Evolutionary conservation across 1,140 invertebrate genomes (phyloP).

Genomic region (Pissodes strobi): DNA sequence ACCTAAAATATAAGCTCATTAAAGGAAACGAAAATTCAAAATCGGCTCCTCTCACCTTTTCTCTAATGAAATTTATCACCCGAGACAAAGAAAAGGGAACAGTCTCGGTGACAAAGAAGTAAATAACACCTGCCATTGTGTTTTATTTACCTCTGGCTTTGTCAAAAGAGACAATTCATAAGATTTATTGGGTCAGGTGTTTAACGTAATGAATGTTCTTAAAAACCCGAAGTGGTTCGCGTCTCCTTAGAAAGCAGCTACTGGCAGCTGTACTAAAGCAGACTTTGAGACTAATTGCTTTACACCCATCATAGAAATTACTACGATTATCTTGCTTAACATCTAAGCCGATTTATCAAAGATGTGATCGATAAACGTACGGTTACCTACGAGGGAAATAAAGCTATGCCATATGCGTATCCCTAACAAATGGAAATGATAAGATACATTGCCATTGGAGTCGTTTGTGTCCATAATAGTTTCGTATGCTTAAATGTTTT

Average conservation of each 20-base stretch:
- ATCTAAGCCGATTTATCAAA: slow-evolving; percentile 7
- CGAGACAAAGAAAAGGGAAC: slow-evolving; percentile 21
- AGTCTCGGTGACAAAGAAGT: slow-evolving; percentile 26
- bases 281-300: slow-evolving; percentile 19
- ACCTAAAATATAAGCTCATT: too few relatives aligned
- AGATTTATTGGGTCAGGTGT: slow-evolving; percentile 38
- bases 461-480: too few relatives aligned
- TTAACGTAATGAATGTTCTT: slow-evolving; percentile 33
- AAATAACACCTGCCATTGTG: slow-evolving; percentile 30
- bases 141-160: slow-evolving; percentile 35
- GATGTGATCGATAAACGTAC: slow-evolving; percentile 5
- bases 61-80: slow-evolving; percentile 27
- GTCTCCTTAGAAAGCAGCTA: slow-evolving; percentile 14
- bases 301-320: slow-evolving; percentile 25
- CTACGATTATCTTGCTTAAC: slow-evolving; percentile 22
- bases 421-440: too few relatives aligned
- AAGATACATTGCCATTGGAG: too few relatives aligned
- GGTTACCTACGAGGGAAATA: too few relatives aligned
- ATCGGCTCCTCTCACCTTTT: too few relatives aligned
- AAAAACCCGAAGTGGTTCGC: slow-evolving; percentile 13
- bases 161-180: slow-evolving; percentile 31
- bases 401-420: too few relatives aligned
- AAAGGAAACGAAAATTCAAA: too few relatives aligned
- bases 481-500: too few relatives aligned
- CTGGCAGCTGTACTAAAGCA: slow-evolving; percentile 7